A percentile compares a stretch with the other conserved stretches of the same genome.
phyloP scores from a whole-genome alignment of 2,113 vertebrate genomes.

The Maccullochella peelii region DNA sequence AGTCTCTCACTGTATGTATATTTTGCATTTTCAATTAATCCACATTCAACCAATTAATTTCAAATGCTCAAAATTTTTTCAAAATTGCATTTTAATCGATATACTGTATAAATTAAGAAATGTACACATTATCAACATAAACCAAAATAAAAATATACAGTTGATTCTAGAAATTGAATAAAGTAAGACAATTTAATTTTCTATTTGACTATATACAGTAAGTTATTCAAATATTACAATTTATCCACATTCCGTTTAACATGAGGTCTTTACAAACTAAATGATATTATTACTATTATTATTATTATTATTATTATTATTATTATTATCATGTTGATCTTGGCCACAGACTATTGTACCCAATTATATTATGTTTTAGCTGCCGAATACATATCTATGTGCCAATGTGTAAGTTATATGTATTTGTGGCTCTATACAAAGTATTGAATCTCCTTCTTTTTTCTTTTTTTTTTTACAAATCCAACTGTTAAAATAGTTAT shows the following conservation, averaged over 20 bases:
- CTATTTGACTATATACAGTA: slow-evolving; percentile 30
- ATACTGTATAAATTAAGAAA: neutral
- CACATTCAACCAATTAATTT: neutral
- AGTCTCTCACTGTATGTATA: neutral
- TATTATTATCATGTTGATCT: neutral
- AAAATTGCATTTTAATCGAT: slow-evolving; percentile 46
- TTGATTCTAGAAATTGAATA: slow-evolving; percentile 5
- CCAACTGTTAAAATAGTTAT: neutral
- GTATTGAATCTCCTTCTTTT: neutral
- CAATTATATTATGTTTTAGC: neutral
- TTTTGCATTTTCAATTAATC: neutral
- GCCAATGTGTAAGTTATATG: neutral
- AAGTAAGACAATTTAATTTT: neutral
- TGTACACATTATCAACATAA: slow-evolving; percentile 36
- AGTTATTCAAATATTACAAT: slow-evolving; percentile 30
- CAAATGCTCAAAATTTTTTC: neutral
- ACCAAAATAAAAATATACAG: slow-evolving; percentile 3
- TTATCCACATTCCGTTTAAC: slow-evolving; percentile 19
- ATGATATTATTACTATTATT: neutral
- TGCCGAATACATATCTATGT: neutral
- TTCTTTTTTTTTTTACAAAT: neutral
- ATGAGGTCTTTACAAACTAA: no score
- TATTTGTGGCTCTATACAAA: slow-evolving; percentile 18
- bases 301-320: neutral
- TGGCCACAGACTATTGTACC: neutral